Evolutionary conservation across 1,140 invertebrate genomes (phyloP).

Genomic region (Cyrtorhinus lividipennis): DNA sequence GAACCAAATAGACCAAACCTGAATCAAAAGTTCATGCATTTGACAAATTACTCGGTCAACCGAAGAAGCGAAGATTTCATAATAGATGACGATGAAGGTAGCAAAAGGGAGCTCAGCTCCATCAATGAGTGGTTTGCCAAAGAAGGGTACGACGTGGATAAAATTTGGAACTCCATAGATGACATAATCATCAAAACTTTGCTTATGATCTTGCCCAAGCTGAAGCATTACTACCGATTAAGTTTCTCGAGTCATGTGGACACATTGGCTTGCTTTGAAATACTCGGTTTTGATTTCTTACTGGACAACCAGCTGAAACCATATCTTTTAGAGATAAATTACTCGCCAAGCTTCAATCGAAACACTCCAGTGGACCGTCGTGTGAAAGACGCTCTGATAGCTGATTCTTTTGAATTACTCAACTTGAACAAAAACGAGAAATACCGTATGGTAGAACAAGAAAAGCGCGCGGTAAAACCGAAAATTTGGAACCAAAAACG

Average conservation of each 20-base stretch:
- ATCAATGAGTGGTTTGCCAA: neutral
- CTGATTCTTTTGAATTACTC: slow-evolving; percentile 66
- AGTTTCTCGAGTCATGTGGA: slow-evolving; percentile 74
- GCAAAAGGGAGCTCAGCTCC: slow-evolving; percentile 42
- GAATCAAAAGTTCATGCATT: slow-evolving; percentile 83
- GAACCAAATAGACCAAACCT: slow-evolving; percentile 64
- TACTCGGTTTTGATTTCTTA: slow-evolving; percentile 76
- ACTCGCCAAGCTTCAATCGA: slow-evolving; percentile 80
- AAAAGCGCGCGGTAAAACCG: slow-evolving; percentile 37
- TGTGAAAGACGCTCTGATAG: slow-evolving; percentile 64
- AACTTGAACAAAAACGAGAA: slow-evolving; percentile 68
- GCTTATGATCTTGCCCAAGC: slow-evolving; percentile 63
- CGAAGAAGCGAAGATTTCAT: slow-evolving; percentile 71
- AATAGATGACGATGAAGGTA: slow-evolving; percentile 59
- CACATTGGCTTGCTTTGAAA: slow-evolving; percentile 75
- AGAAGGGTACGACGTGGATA: slow-evolving; percentile 44
- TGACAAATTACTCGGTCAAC: slow-evolving; percentile 95
- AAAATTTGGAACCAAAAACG: neutral
- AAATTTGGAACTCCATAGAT: slow-evolving; percentile 67
- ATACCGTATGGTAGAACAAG: slow-evolving; percentile 52
- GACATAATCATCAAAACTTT: slow-evolving; percentile 85
- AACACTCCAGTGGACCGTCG: slow-evolving; percentile 67
- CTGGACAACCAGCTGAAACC: slow-evolving; percentile 70
- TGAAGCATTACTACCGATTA: slow-evolving; percentile 75
- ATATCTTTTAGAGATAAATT: slow-evolving; percentile 75